A percentile compares a stretch with the other conserved stretches of the same genome.
These are phyloP conservation scores for Pantherophis vulpinus DNA, from an alignment of 2,797 vertebrate genomes.

Conservation along the genomic window DNA sequence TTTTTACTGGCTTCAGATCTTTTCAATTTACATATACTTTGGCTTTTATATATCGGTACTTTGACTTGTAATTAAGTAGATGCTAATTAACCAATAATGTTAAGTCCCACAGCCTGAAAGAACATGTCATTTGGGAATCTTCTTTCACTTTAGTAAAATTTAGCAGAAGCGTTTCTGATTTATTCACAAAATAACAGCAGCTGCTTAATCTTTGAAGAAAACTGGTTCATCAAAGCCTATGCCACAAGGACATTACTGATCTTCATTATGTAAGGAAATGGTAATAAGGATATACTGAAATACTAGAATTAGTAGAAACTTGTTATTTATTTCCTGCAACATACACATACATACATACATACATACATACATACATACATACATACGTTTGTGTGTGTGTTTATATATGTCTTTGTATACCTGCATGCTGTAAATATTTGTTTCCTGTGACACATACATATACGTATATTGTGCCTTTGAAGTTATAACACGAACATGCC, in stretches of 20 bases:
- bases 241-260: neutral
- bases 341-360: too few species aligned
- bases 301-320: too few species aligned
- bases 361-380: too few species aligned
- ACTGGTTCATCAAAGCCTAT: neutral
- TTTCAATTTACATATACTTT: neutral
- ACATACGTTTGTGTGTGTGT: too few species aligned
- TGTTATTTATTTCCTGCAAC: too few species aligned
- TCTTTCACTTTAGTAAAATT: neutral
- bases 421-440: too few species aligned
- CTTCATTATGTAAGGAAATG: neutral
- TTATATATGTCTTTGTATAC: too few species aligned
- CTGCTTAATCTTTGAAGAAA: neutral
- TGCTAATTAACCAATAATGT: neutral
- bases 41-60: neutral
- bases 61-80: neutral
- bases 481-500: too few species aligned
- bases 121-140: neutral
- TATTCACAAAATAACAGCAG: neutral
- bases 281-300: too few species aligned
- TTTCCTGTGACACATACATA: too few species aligned
- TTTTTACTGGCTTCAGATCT: neutral
- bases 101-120: neutral
- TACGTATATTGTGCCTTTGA: too few species aligned
- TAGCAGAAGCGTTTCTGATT: neutral